Percentiles rank a stretch among this genome's conserved stretches.
Evolutionary conservation across 2,113 vertebrate genomes (phyloP).

Genomic region (Clarias batrachus): DNA sequence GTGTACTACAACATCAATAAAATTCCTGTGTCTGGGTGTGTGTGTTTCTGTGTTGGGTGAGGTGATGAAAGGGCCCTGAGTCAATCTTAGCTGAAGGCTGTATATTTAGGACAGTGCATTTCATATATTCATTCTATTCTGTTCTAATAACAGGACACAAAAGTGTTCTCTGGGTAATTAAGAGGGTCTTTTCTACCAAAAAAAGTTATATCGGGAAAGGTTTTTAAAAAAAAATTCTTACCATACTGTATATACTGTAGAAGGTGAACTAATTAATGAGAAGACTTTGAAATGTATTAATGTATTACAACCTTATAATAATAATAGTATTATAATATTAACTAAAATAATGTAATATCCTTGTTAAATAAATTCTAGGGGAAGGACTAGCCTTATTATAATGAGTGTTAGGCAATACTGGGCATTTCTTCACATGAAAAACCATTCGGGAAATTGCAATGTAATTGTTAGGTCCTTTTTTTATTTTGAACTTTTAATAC

Average conservation of each 20-base stretch:
- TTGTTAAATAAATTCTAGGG: neutral
- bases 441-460: neutral
- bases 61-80: neutral
- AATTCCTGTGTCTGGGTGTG: conserved; percentile 1
- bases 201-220: neutral
- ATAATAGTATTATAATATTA: too few relatives aligned
- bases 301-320: neutral
- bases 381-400: neutral
- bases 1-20: neutral
- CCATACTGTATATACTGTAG: neutral
- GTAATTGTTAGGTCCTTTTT: neutral
- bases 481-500: neutral
- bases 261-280: neutral
- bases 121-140: neutral
- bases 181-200: neutral
- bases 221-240: too few relatives aligned
- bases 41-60: neutral
- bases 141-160: neutral
- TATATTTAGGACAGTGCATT: neutral
- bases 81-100: neutral
- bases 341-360: too few relatives aligned
- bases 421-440: neutral
- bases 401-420: neutral
- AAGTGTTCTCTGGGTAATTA: neutral
- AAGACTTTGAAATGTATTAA: neutral